A percentile compares a stretch with the other conserved stretches of the same genome.
Conservation (phyloP, 2,888 invertebrate species). For the Cyclophora punctaria region DNA sequence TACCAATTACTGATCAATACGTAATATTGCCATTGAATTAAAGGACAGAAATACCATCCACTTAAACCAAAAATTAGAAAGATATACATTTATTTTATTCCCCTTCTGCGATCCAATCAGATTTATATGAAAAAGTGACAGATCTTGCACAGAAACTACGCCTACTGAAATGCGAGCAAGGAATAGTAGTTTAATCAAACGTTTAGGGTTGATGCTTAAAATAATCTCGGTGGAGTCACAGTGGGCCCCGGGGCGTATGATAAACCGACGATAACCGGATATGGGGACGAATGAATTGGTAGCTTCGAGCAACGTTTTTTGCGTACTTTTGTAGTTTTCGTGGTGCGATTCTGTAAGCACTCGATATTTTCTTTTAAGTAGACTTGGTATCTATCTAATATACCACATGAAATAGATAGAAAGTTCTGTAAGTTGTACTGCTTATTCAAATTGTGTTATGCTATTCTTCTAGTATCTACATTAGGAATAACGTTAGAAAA, state of each 20-base stretch:
- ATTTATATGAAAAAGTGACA: neutral
- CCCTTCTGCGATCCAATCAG: too few species aligned
- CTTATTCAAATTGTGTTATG: too few species aligned
- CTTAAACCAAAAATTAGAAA: too few species aligned
- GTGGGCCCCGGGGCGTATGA: conserved; percentile 57
- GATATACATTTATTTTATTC: too few species aligned
- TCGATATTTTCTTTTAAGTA: conserved; percentile 10
- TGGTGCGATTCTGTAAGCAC: conserved; percentile 28
- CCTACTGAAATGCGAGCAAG: conserved; percentile 10
- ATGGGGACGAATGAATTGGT: conserved; percentile 66
- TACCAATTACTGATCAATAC: too few species aligned
- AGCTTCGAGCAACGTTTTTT: conserved; percentile 61
- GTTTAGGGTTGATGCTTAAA: conserved; percentile 65
- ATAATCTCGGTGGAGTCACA: conserved; percentile 61
- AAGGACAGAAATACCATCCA: too few species aligned
- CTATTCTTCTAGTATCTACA: too few species aligned
- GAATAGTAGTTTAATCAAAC: conserved; percentile 62
- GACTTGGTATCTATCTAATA: too few species aligned
- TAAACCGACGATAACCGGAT: conserved; percentile 69
- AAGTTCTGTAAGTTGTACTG: too few species aligned
- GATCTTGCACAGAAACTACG: neutral
- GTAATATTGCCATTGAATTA: too few species aligned
- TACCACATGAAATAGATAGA: too few species aligned
- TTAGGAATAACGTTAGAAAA: too few species aligned
- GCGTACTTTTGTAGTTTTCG: conserved; percentile 45